A percentile compares a stretch with the other conserved stretches of the same genome.
Conservation (phyloP, 2,797 vertebrate species). For the Toxotes lorentzi region DNA sequence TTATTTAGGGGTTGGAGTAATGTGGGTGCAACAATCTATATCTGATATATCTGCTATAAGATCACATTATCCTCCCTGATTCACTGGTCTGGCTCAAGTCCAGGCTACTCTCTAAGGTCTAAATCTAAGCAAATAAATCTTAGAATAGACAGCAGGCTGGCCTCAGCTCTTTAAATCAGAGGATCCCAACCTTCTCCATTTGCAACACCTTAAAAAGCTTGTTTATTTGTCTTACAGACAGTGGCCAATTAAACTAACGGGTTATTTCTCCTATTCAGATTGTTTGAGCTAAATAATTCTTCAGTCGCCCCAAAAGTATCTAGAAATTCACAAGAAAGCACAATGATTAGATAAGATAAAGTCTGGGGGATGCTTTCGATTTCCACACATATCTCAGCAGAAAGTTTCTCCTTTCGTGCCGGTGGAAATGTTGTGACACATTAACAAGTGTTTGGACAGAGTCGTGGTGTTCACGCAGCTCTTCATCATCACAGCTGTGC, state of each 20-base stretch:
- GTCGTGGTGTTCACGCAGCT: slow-evolving; percentile 5
- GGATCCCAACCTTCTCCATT: not conserved
- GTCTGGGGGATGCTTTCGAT: not conserved
- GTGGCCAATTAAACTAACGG: not conserved
- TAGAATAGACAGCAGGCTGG: not conserved
- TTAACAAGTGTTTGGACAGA: slow-evolving; percentile 35
- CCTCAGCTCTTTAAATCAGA: not conserved
- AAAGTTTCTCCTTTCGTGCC: not conserved
- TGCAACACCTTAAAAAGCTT: not conserved
- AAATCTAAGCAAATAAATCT: not conserved
- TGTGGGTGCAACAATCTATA: not conserved
- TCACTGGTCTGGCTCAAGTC: not conserved
- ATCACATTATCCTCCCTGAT: not conserved
- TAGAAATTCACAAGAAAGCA: not conserved
- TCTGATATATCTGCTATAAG: not conserved
- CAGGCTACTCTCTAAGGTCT: not conserved
- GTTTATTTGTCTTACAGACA: not conserved
- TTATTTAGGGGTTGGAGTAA: not conserved
- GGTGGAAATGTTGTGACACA: slow-evolving; percentile 26
- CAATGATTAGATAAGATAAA: not conserved
- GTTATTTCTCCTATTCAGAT: not conserved
- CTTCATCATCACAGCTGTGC: slow-evolving; percentile 2
- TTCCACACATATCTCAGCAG: not conserved
- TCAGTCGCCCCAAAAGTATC: not conserved
- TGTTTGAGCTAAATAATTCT: not conserved